These are phyloP conservation scores for Bombus soroeensis DNA, from an alignment of 1,140 invertebrate species.

Conservation along the genomic window DNA sequence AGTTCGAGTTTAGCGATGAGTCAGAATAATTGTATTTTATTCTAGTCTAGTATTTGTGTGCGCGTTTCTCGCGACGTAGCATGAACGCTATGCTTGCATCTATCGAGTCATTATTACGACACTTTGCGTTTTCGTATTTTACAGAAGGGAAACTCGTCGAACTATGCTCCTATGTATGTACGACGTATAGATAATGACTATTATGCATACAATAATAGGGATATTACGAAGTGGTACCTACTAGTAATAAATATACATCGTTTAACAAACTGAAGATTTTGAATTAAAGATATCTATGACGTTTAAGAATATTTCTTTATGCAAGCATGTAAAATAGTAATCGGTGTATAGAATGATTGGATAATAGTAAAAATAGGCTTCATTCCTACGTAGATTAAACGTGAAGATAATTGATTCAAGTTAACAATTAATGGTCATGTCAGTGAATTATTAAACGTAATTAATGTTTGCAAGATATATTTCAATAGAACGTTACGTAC, in stretches of 20 bases:
- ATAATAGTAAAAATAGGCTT: no score
- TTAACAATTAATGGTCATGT: no score
- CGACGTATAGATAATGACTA: neutral
- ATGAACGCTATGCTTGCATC: neutral
- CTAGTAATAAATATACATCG: neutral
- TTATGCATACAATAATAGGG: no score
- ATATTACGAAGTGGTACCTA: neutral
- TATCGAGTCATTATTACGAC: neutral
- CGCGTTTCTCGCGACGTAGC: neutral
- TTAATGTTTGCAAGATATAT: no score
- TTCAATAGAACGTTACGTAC: no score
- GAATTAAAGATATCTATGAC: neutral
- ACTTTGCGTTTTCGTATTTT: neutral
- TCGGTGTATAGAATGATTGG: no score
- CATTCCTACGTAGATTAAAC: no score
- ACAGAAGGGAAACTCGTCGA: neutral
- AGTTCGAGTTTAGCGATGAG: neutral
- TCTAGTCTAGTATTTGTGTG: neutral
- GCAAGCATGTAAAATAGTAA: no score
- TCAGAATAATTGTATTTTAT: neutral
- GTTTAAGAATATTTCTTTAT: neutral
- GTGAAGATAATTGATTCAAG: no score
- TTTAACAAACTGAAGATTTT: neutral
- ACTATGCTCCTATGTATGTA: neutral
- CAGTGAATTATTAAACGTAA: no score